Conservation (phyloP, 2,797 vertebrate genomes). For the Acomys russatus region DNA sequence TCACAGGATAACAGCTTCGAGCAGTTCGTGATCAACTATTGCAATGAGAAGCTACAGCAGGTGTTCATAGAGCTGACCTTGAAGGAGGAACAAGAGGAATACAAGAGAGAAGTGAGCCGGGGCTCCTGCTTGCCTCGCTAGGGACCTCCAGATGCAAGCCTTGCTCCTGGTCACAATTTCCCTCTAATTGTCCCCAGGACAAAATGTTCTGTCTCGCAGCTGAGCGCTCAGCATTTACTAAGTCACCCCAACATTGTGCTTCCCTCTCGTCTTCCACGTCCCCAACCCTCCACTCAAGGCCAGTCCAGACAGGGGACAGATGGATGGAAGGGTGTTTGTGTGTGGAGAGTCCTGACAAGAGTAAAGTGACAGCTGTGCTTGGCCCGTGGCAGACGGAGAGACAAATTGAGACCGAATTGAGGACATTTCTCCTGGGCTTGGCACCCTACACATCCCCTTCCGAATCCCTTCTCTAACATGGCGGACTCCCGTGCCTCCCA, state of each 20-base stretch:
- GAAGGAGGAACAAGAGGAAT: constrained; percentile 92
- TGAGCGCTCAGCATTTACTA: not conserved
- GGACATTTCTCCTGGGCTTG: constrained; percentile 59
- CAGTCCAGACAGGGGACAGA: not conserved
- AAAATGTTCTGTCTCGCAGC: not conserved
- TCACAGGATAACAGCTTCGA: constrained; percentile 90
- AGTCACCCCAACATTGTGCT: not conserved
- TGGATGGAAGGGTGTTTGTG: not conserved
- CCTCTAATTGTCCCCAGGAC: not conserved
- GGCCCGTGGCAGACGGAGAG: constrained; percentile 20
- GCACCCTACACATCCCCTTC: not conserved
- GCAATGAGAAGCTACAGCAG: constrained; percentile 92
- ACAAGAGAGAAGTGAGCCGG: constrained; percentile 87
- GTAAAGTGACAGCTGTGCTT: constrained; percentile 61
- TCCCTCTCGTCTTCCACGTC: not conserved
- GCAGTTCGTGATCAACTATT: constrained; percentile 93
- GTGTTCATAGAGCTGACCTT: constrained; percentile 91
- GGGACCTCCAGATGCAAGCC: not conserved
- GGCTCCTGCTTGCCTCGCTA: not conserved
- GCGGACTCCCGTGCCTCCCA: not conserved
- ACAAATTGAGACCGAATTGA: constrained; percentile 12
- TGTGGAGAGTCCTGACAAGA: not conserved
- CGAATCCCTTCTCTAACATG: not conserved
- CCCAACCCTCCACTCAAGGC: not conserved
- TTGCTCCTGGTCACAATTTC: constrained; percentile 30